These are phyloP conservation scores for Nansenia antarctica DNA, from an alignment of 2,113 vertebrate genomes.

Conservation along the genomic window DNA sequence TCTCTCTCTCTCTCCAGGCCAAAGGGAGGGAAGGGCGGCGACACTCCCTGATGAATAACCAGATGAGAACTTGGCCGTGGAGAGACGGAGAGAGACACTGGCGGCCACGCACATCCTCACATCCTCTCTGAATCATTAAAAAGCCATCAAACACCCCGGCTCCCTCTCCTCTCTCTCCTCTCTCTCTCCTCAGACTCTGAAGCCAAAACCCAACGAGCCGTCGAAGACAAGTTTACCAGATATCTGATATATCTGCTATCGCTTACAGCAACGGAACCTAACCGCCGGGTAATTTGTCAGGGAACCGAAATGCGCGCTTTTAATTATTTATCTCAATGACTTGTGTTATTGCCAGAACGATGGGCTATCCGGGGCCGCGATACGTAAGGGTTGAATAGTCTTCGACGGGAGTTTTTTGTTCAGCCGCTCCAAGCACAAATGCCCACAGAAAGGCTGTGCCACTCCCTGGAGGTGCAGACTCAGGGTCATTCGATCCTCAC, in stretches of 20 bases:
- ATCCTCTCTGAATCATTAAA: background rate
- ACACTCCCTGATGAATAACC: background rate
- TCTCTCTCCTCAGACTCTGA: conserved; percentile 4
- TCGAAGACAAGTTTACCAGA: background rate
- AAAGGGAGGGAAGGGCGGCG: background rate
- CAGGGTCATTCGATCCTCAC: conserved; percentile 57
- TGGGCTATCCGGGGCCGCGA: conserved; percentile 35
- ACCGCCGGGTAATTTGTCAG: background rate
- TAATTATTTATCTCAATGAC: conserved; percentile 5
- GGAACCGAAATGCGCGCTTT: background rate
- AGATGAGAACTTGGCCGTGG: background rate
- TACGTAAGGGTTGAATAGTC: conserved; percentile 35
- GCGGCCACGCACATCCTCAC: background rate
- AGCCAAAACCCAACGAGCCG: too few species aligned
- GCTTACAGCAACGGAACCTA: background rate
- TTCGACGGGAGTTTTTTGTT: conserved; percentile 61
- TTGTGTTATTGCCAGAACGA: background rate
- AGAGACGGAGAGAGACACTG: background rate
- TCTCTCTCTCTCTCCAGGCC: background rate
- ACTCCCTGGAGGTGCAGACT: conserved; percentile 19
- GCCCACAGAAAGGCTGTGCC: conserved; percentile 54
- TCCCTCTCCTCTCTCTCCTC: too few species aligned
- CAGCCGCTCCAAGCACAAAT: conserved; percentile 66
- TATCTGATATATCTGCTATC: conserved; percentile 5
- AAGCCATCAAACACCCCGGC: background rate